Percentiles rank a stretch among this genome's conserved stretches.
Evolutionary conservation across 2,797 vertebrate genomes (phyloP).

Genomic region (Acrossocheilus fasciatus): DNA sequence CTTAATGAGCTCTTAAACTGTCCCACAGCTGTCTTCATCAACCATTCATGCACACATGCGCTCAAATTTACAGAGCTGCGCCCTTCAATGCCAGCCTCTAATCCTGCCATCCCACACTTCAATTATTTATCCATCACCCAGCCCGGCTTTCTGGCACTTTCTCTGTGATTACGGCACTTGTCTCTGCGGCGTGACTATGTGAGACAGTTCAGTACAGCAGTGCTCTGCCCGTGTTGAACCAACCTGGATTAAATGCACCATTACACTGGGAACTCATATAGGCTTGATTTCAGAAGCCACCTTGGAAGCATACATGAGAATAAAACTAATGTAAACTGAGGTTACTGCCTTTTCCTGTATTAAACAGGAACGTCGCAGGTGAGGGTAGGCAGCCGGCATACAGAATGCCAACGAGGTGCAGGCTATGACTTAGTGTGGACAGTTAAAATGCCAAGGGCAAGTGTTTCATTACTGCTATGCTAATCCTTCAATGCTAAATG

Average conservation of each 20-base stretch:
- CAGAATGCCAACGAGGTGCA: slow-evolving; percentile 39
- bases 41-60: slow-evolving; percentile 32
- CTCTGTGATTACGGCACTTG: slow-evolving; percentile 53
- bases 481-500: slow-evolving; percentile 44
- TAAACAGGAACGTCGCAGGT: slow-evolving; percentile 30
- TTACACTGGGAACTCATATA: slow-evolving; percentile 26
- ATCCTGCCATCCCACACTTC: slow-evolving; percentile 62
- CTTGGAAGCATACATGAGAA: background rate
- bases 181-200: slow-evolving; percentile 28
- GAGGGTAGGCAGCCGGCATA: slow-evolving; percentile 1
- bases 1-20: slow-evolving; percentile 60
- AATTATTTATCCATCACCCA: slow-evolving; percentile 64
- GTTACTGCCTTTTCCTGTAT: background rate
- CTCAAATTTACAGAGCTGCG: slow-evolving; percentile 31
- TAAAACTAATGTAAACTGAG: slow-evolving; percentile 11
- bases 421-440: slow-evolving; percentile 13
- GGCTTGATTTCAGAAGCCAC: slow-evolving; percentile 10
- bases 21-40: slow-evolving; percentile 54
- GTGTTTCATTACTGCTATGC: slow-evolving; percentile 22
- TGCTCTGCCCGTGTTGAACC: slow-evolving; percentile 28
- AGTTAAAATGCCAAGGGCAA: slow-evolving; percentile 45
- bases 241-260: slow-evolving; percentile 35
- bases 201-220: slow-evolving; percentile 12
- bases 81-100: slow-evolving; percentile 51
- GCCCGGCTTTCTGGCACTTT: slow-evolving; percentile 59